These are phyloP conservation scores for Petromus typicus DNA, from an alignment of 2,113 vertebrate species.

Conservation along the genomic window DNA sequence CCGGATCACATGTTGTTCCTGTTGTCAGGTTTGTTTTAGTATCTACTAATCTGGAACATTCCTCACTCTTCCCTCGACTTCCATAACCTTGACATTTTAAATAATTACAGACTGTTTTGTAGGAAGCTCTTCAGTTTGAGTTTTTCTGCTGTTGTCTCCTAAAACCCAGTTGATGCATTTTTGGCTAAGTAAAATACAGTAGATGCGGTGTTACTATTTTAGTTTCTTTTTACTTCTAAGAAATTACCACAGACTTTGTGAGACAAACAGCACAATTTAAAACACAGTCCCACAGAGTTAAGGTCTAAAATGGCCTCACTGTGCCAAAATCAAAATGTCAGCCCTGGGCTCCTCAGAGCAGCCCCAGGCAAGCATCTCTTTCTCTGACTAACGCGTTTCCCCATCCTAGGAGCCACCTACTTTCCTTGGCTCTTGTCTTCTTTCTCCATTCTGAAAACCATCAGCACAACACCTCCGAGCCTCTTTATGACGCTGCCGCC, in stretches of 20 bases:
- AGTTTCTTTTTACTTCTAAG: constrained; percentile 1
- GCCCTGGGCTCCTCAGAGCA: no score
- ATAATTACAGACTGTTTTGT: neutral
- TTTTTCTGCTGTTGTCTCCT: constrained; percentile 32
- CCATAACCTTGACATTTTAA: neutral
- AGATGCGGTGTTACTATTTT: neutral
- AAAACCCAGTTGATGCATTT: constrained; percentile 4
- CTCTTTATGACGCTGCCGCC: neutral
- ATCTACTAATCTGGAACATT: neutral
- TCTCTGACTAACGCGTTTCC: neutral
- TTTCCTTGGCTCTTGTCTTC: neutral
- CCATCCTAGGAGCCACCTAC: neutral
- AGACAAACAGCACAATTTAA: neutral
- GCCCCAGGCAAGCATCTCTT: neutral
- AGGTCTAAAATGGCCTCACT: neutral
- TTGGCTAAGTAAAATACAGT: neutral
- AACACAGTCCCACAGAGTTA: neutral
- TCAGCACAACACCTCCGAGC: neutral
- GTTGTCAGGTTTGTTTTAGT: neutral
- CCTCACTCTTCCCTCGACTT: neutral
- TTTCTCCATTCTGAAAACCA: neutral
- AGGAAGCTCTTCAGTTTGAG: neutral
- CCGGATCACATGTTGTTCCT: neutral
- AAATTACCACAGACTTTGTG: neutral
- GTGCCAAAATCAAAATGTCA: neutral